These are phyloP conservation scores for Platysteira castanea DNA, from an alignment of 2,113 vertebrate genomes.

Conservation along the genomic window DNA sequence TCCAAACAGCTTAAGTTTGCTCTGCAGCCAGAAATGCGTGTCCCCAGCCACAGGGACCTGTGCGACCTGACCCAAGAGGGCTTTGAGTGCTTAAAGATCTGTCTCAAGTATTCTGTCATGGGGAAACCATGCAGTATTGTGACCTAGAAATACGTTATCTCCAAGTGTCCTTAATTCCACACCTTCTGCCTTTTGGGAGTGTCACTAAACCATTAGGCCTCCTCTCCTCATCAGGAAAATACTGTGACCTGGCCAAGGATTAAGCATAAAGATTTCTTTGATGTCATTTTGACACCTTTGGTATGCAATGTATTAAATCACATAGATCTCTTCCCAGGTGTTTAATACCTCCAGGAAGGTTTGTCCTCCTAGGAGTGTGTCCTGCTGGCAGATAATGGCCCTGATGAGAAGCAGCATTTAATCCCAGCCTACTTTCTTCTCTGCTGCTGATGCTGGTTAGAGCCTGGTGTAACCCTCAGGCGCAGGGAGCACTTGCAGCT, in stretches of 20 bases:
- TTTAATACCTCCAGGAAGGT: background rate
- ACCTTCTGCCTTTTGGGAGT: background rate
- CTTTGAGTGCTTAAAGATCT: background rate
- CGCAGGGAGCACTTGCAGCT: background rate
- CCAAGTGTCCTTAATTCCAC: conserved; percentile 15
- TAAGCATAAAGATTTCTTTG: conserved; percentile 1
- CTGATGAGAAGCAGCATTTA: background rate
- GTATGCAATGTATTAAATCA: conserved; percentile 22
- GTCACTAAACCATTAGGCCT: background rate
- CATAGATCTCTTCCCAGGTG: conserved; percentile 13
- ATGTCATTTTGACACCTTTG: conserved; percentile 7
- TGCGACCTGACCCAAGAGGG: background rate
- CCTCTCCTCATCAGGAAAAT: background rate
- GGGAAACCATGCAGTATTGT: background rate
- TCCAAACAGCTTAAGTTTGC: background rate
- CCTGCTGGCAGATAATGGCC: background rate
- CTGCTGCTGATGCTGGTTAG: background rate
- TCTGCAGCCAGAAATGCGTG: background rate
- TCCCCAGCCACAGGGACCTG: background rate
- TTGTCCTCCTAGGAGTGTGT: background rate
- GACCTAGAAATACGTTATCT: background rate
- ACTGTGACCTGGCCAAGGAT: conserved; percentile 4
- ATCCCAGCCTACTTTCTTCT: background rate
- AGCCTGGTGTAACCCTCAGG: background rate
- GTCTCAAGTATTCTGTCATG: background rate